Evolutionary conservation across 2,113 vertebrate genomes (phyloP).

Genomic region (Tragelaphus imberbis): DNA sequence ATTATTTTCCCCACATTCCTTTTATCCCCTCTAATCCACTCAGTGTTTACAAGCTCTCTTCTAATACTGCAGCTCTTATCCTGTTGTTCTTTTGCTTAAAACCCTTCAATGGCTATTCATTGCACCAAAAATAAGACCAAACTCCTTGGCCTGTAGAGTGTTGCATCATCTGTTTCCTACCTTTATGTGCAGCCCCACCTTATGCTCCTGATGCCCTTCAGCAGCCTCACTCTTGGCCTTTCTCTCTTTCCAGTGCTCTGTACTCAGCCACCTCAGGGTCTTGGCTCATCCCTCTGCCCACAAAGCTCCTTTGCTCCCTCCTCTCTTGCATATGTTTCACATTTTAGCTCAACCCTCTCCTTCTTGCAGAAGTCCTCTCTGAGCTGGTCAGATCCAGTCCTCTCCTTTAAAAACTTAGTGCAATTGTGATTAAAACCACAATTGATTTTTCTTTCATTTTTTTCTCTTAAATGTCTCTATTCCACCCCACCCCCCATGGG

Average conservation of each 20-base stretch:
- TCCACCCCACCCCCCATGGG: background rate
- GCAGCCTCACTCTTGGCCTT: background rate
- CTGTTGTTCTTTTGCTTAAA: background rate
- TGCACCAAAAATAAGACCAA: background rate
- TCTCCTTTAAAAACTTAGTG: background rate
- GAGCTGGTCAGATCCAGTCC: background rate
- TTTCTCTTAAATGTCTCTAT: background rate
- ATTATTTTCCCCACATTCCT: background rate
- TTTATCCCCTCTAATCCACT: background rate
- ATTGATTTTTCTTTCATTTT: background rate
- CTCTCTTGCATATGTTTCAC: background rate
- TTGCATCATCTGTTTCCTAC: background rate
- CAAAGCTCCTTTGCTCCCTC: background rate
- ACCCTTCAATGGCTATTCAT: background rate
- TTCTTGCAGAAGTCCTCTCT: background rate
- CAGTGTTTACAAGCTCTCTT: background rate
- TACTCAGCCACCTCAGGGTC: background rate
- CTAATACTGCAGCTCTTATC: background rate
- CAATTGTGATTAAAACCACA: background rate
- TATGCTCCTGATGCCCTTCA: background rate
- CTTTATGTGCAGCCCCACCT: background rate
- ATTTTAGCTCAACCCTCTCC: background rate
- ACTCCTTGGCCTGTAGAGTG: background rate
- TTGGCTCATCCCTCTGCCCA: background rate
- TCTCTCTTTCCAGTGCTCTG: background rate